Conservation (phyloP, 23 tunicate species). For the Clavelina lepadiformis region DNA sequence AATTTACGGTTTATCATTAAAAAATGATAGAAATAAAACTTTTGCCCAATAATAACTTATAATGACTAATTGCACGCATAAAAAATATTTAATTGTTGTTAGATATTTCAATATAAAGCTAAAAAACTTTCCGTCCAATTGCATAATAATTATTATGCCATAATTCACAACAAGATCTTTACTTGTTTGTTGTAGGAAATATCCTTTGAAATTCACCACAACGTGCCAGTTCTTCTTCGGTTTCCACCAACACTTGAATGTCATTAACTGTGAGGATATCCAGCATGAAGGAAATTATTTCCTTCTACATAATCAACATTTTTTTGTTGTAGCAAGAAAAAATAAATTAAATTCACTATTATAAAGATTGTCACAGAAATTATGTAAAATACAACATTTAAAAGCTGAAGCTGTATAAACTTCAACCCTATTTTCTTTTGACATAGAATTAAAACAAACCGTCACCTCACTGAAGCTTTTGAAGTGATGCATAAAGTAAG, state of each 20-base stretch:
- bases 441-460: no score
- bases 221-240: constrained; percentile 61
- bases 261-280: constrained; percentile 75
- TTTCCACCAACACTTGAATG: constrained; percentile 66
- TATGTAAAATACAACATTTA: not conserved
- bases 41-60: no score
- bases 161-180: not conserved
- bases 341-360: no score
- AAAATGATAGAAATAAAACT: no score
- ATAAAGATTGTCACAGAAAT: not conserved
- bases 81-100: no score
- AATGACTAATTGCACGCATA: no score
- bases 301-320: constrained; percentile 59
- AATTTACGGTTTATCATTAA: no score
- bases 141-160: not conserved
- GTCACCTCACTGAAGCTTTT: constrained; percentile 78
- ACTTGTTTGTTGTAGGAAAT: constrained; percentile 55
- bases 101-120: not conserved
- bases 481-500: constrained; percentile 73
- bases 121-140: not conserved
- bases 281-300: constrained; percentile 46
- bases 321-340: no score
- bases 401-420: not conserved
- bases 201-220: constrained; percentile 64
- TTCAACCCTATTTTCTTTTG: not conserved